Percentiles rank a stretch among this genome's conserved stretches.
Evolutionary conservation across 2,797 vertebrate species (phyloP).

Genomic region (Pyrocephalus nanus): DNA sequence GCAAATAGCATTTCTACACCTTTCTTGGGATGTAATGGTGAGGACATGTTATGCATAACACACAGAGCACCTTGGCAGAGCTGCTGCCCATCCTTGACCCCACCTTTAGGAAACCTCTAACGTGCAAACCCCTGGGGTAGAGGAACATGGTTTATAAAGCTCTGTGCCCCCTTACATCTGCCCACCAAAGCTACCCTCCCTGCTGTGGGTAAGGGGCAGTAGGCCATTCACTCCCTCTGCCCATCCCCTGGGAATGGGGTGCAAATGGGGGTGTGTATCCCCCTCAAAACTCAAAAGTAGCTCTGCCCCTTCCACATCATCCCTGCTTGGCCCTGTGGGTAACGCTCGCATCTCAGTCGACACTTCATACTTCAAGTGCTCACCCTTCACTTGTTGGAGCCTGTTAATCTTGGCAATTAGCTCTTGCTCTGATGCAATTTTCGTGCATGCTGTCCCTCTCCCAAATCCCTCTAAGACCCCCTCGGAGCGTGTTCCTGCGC

Average conservation of each 20-base stretch:
- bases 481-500: neutral
- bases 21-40: neutral
- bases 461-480: conserved; percentile 53
- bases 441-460: neutral
- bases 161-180: neutral
- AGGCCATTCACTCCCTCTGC: neutral
- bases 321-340: neutral
- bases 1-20: neutral
- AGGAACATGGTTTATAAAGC: neutral
- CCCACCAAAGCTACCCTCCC: neutral
- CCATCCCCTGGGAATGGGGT: neutral
- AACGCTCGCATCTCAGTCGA: neutral
- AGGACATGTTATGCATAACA: neutral
- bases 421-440: conserved; percentile 31
- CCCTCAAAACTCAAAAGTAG: neutral
- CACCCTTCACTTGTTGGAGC: conserved; percentile 47
- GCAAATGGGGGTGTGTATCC: neutral
- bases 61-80: neutral
- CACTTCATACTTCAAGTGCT: conserved; percentile 52
- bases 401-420: conserved; percentile 63
- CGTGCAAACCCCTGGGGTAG: no score
- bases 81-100: fast-evolving
- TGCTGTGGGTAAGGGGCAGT: fast-evolving
- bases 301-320: neutral
- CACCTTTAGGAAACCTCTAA: neutral